Evolutionary conservation across 1,140 invertebrate genomes (phyloP).

Genomic region (Tyrophagus putrescentiae): DNA sequence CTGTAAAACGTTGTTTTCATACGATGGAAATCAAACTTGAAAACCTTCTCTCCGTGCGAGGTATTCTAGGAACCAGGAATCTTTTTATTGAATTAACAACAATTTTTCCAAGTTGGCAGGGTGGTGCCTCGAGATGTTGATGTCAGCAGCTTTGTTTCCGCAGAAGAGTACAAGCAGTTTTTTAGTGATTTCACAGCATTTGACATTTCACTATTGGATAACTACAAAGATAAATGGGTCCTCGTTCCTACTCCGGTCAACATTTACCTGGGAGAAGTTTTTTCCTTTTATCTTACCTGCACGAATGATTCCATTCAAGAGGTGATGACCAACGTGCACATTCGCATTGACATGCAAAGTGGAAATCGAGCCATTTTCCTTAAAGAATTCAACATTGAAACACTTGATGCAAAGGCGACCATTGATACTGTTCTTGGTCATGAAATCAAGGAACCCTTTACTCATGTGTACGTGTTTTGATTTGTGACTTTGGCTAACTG

Average conservation of each 20-base stretch:
- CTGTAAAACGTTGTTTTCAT: too few species aligned
- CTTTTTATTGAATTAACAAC: background rate
- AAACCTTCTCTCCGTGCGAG: conserved; percentile 25
- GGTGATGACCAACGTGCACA: conserved; percentile 56
- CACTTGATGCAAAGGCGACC: conserved; percentile 48
- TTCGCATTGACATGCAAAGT: conserved; percentile 81
- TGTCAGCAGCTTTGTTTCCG: conserved; percentile 14
- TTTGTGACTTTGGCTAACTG: conserved; percentile 6
- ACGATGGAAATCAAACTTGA: conserved; percentile 16
- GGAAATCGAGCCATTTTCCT: conserved; percentile 66
- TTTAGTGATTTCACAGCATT: conserved; percentile 1
- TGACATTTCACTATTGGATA: background rate
- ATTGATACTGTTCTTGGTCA: conserved; percentile 89
- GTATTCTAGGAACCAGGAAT: background rate
- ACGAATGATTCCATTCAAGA: conserved; percentile 75
- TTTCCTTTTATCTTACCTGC: conserved; percentile 90
- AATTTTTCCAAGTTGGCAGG: conserved; percentile 28
- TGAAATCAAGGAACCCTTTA: conserved; percentile 94
- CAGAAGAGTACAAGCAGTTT: conserved; percentile 13
- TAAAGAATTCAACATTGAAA: conserved; percentile 43
- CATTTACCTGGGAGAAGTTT: conserved; percentile 84
- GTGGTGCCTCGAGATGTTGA: conserved; percentile 18
- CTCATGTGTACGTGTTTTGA: conserved; percentile 59
- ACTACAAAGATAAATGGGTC: conserved; percentile 16
- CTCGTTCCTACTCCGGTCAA: conserved; percentile 37